A percentile compares a stretch with the other conserved stretches of the same genome.
Evolutionary conservation across 2,888 invertebrate species (phyloP).

Genomic region (Cancer borealis): DNA sequence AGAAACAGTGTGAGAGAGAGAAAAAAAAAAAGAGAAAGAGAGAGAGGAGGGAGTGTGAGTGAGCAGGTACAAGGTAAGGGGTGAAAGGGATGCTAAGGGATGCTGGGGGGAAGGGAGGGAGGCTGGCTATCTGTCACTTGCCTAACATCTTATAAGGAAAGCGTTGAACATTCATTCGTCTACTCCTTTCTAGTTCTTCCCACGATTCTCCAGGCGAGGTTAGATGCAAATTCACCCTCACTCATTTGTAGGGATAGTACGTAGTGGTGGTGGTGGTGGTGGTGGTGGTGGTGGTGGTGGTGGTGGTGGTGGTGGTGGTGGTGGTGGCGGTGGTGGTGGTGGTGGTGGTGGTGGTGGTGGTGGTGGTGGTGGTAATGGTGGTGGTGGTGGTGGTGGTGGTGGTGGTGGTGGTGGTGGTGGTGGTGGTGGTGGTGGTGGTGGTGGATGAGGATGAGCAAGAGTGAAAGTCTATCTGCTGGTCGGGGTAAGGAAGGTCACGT

Average conservation of each 20-base stretch:
- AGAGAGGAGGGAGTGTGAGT: not conserved
- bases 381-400: not conserved
- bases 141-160: not conserved
- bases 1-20: not conserved
- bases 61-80: not conserved
- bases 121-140: conserved; percentile 16
- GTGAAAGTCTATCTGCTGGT: conserved; percentile 3
- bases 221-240: not conserved
- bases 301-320: not conserved
- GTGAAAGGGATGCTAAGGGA: not conserved
- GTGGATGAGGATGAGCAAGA: not conserved
- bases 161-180: not conserved
- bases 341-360: not conserved
- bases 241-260: not conserved
- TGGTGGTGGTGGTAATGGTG: not conserved
- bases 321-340: not conserved
- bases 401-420: not conserved
- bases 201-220: not conserved
- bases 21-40: not conserved
- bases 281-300: conserved; percentile 10
- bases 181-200: not conserved
- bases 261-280: not conserved
- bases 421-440: not conserved
- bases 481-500: conserved; percentile 4
- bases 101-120: not conserved